Conservation (phyloP, 2,888 invertebrate genomes). For the Leucania comma region DNA sequence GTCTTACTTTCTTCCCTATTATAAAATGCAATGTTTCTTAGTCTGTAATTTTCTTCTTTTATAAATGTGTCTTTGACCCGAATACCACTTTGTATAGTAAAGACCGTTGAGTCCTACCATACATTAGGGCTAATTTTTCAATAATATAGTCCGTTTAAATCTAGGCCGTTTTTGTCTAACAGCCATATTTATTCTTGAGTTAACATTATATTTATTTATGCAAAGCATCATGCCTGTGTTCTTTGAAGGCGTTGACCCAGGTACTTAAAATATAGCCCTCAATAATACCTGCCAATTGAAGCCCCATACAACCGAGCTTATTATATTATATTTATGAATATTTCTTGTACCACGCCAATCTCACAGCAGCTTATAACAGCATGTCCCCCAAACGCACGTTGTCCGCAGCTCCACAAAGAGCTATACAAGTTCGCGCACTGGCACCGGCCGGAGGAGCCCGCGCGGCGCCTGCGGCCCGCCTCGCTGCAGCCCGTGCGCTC, state of each 20-base stretch:
- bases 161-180: too few relatives aligned
- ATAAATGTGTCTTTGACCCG: conserved; percentile 1
- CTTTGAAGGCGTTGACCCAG: neutral
- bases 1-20: neutral
- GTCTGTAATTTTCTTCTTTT: neutral
- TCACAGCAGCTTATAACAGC: conserved; percentile 40
- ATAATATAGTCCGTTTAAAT: too few relatives aligned
- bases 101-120: too few relatives aligned
- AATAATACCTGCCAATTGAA: too few relatives aligned
- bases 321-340: neutral
- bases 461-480: conserved; percentile 69
- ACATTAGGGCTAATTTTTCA: too few relatives aligned
- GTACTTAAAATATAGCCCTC: neutral
- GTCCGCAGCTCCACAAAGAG: conserved; percentile 85
- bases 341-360: neutral
- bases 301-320: neutral
- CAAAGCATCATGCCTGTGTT: neutral
- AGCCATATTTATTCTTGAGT: too few relatives aligned
- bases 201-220: neutral
- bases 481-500: conserved; percentile 74
- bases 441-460: conserved; percentile 46
- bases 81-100: conserved; percentile 20
- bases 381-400: conserved; percentile 29
- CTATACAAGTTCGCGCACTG: conserved; percentile 78
- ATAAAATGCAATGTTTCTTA: conserved; percentile 2